Conservation (phyloP, 2,113 vertebrate species). For the Vireo altiloquus region DNA sequence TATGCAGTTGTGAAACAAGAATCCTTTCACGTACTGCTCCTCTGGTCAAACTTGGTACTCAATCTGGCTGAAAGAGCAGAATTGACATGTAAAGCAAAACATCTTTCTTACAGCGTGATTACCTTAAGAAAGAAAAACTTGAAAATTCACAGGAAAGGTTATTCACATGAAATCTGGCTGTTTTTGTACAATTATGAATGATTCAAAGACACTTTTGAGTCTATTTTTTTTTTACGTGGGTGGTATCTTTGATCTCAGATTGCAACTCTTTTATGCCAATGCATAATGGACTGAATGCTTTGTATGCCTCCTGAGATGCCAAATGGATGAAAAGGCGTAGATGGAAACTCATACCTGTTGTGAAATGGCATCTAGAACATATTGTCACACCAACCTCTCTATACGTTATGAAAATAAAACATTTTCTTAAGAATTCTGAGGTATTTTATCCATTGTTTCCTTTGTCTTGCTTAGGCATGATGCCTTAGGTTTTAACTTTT, state of each 20-base stretch:
- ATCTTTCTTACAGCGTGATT: neutral
- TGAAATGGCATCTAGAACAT: neutral
- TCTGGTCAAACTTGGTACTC: neutral
- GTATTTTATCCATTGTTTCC: neutral
- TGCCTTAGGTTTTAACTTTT: too few relatives aligned
- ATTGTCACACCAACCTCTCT: neutral
- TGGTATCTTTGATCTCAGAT: neutral
- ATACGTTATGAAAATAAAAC: neutral
- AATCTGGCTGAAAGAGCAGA: neutral
- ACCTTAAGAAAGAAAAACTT: neutral
- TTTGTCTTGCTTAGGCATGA: neutral
- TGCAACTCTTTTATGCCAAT: neutral
- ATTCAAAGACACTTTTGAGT: neutral
- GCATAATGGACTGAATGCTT: neutral
- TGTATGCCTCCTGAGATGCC: neutral
- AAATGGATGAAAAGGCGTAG: neutral
- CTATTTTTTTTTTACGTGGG: neutral
- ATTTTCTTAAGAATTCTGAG: neutral
- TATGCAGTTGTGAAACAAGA: neutral
- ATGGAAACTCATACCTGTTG: neutral
- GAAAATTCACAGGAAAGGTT: slow-evolving; percentile 1
- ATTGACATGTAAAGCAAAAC: neutral
- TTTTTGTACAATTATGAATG: neutral
- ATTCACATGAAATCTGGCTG: neutral
- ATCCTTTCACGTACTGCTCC: neutral